Evolutionary conservation across 2,113 vertebrate genomes (phyloP), one percentile per base, ranked within the genome.

Genomic region (Phylloscopus whistleri): DNA sequence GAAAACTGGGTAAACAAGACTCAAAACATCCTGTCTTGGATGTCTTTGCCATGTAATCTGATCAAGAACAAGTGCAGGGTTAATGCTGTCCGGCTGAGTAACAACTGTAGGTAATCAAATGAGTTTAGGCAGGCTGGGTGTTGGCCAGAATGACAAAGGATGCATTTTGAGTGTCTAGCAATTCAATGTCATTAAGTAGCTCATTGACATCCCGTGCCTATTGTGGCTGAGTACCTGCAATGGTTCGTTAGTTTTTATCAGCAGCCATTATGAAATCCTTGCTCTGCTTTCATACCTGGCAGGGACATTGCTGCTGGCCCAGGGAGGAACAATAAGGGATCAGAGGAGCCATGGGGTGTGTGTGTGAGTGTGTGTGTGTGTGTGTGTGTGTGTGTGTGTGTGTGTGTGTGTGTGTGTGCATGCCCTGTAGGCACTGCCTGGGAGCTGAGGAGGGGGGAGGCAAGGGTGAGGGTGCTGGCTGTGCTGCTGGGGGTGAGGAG

Each of bases 161-260:
- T 66, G 62, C 46, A 39, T 92, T 92, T 92, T 68, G 90, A 95
- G 56, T 51, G 44, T 26, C 41, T 76, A 79, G 60, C 72, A 91
- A 72, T 94, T 84, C 87, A 69, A 46, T 62, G 89, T 46, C 62
- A 64, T 95, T 90, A 91, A 91, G 73, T 9, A 95, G 62, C 82
- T 94, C 94, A 72, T 81, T 82, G 72, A 93, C 90, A 90, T 27
- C 92, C 74, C 4, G 23, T 43, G 79, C 39, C 21, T 67, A 46
- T 31, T 84, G 88, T n/a, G 56, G 39, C 81, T 77, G 66, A 84
- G 66, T 70, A 79, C 81, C 63, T 69, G 79, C 3, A 8, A 91
- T 1, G 33, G 75, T 89, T 95, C 94, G 88, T 95, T 95, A 91
- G 62, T 89, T 96, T 94, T 90, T 91, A 94, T 93, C 94, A 96